Evolutionary conservation across 2,797 vertebrate genomes (phyloP), one percentile per base, ranked within the genome.

Genomic region (Anas bahamensis): DNA sequence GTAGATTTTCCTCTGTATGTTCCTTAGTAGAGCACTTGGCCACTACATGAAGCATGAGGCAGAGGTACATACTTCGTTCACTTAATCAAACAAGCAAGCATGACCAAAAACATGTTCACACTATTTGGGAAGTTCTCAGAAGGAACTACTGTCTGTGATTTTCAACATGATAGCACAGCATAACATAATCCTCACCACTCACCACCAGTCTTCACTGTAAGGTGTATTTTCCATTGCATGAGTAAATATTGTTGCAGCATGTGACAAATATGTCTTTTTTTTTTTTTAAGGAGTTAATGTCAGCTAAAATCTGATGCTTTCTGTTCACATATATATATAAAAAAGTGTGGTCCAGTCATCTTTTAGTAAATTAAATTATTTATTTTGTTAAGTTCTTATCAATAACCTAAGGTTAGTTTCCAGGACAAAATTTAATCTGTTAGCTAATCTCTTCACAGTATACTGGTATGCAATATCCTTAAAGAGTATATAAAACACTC

Each of bases 181-280:
- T 44, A 83, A 59, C 55, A 9, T 26, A 70, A 14, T 61, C n/a
- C 59, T 68, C 24, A 68, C 6, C 39, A 60, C 14, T 68, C 24
- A 64, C 6, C 35, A 60, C 13, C 39, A 85, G 46, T 56, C 46
- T 81, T 78, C 63, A 24, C n/a, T 75, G 10, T 61, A n/a, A 74
- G 5, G 5, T 75, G 46, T 83, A 41, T 48, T 86, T 48, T 83
- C 26, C 16, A 72, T 89, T 4, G 1, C 44, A 48, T 80, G 55
- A 6, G 23, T 53, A 52, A 42, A 90, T 81, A 39, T 48, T 60
- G 66, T 15, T 60, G 37, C 13, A 73, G 37, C 2, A 1, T 57
- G 26, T 59, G 53, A 80, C 71, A 19, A 66, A 59, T 0, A 0
- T 50, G 6, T 23, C 19, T 52, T 14, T 17, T 56, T 11, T 29